Evolutionary conservation across 2,113 vertebrate genomes (phyloP).

Genomic region (Mastomys coucha): DNA sequence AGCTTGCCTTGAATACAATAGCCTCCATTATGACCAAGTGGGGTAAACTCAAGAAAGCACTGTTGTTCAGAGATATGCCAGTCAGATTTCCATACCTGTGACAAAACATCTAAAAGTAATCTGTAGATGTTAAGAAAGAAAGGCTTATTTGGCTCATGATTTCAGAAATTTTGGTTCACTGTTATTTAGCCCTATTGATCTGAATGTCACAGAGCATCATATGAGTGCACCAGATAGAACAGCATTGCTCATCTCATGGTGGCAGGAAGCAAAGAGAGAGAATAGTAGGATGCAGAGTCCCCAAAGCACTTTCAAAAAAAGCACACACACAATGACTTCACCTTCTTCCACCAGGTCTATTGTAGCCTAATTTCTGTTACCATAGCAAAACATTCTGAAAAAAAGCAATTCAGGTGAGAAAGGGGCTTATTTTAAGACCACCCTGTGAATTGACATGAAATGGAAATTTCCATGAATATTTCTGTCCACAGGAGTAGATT

Average conservation of each 20-base stretch:
- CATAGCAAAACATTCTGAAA: background rate
- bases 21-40: background rate
- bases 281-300: background rate
- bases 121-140: background rate
- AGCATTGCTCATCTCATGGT: background rate
- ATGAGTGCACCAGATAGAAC: no score
- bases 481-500: background rate
- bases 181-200: no score
- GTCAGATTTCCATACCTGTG: background rate
- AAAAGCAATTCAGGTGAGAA: background rate
- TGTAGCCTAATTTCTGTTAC: background rate
- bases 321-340: background rate
- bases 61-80: accelerated
- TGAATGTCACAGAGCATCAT: background rate
- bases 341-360: background rate
- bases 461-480: background rate
- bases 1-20: background rate
- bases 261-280: background rate
- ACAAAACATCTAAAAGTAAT: background rate
- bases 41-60: accelerated
- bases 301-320: background rate
- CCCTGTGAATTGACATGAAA: background rate
- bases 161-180: background rate
- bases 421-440: background rate
- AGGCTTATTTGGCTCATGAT: background rate